Conservation (phyloP, 2,888 invertebrate genomes). For the Phaedon cochleariae region DNA sequence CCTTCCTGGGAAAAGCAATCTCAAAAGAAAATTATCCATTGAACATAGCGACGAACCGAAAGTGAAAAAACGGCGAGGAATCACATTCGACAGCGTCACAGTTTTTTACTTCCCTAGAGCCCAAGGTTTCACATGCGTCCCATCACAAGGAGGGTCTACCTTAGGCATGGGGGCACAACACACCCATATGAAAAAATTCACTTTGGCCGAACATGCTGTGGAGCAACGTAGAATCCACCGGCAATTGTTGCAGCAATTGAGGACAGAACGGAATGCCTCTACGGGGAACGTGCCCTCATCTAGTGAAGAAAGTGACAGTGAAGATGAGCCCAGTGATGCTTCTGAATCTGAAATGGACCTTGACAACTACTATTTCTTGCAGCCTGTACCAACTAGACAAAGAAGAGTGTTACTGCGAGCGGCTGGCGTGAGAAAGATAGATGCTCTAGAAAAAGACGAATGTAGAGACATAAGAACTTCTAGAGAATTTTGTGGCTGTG, state of each 20-base stretch:
- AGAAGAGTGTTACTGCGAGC: constrained; percentile 86
- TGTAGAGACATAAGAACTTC: constrained; percentile 92
- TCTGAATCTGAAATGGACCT: constrained; percentile 86
- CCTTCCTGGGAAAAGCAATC: constrained; percentile 68
- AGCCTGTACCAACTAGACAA: constrained; percentile 93
- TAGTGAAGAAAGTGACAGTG: constrained; percentile 85
- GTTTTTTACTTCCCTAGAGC: constrained; percentile 95
- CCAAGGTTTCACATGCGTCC: constrained; percentile 91
- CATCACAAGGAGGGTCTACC: constrained; percentile 90
- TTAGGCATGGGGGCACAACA: constrained; percentile 89
- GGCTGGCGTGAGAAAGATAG: constrained; percentile 94
- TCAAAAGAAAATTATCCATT: constrained; percentile 71
- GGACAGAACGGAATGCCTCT: constrained; percentile 71
- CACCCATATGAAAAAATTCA: constrained; percentile 78
- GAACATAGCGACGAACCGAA: constrained; percentile 62
- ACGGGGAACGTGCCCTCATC: constrained; percentile 68
- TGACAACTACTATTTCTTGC: constrained; percentile 88
- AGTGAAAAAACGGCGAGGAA: constrained; percentile 79
- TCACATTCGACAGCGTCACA: constrained; percentile 90
- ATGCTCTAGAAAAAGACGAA: constrained; percentile 91
- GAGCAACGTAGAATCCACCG: constrained; percentile 89
- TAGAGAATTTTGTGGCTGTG: constrained; percentile 92
- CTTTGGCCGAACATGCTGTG: constrained; percentile 86
- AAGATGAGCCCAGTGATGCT: constrained; percentile 83
- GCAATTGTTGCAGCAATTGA: constrained; percentile 76